Evolutionary conservation across 2,797 vertebrate species (phyloP), one percentile per base, ranked within the genome.

Genomic region (Neomorphus geoffroyi): DNA sequence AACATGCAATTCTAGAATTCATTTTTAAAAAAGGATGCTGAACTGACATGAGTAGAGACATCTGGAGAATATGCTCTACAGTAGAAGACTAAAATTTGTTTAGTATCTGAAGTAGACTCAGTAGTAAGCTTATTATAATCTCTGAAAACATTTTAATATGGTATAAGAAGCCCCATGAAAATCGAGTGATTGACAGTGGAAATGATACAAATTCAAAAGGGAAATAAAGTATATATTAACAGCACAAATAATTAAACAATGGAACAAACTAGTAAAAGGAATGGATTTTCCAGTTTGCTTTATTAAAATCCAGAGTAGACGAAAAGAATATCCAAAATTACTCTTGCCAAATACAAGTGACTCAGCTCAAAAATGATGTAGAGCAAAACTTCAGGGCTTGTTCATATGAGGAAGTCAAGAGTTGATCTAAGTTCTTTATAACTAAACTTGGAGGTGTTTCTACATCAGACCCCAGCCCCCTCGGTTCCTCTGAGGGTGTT

Each of bases 151-250:
- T 62, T 92, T 93, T 64, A 56, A 64, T 65, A 54, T 6, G 14
- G 28, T 46, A 57, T 9, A 83, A 26, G 8, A 90, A 84, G 13
- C 37, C 62, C 65, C 1, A 54, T 13, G 30, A 88, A 94, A 95
- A 72, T n/a, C 7, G 62, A 84, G n/a, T 43, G 46, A 86, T 0
- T 79, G 53, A 28, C 41, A 81, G 51, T 15, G 69, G 56, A 96
- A 96, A 92, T 15, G 18, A 86, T 46, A 81, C 43, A 77, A 94
- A 79, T 79, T 70, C 70, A 72, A 93, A 79, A 33, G 56, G 71
- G 39, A 94, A 89, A 86, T 51, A 67, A 94, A 82, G 26, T 14
- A 28, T 4, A 0, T 2, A 8, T 54, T 56, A 86, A 80, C n/a
- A 58, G 35, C 7, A 83, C 21, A 57, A 73, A 13, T 67, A 83